Percentiles rank a stretch among this genome's conserved stretches.
These are phyloP conservation scores for Andrena chrysosceles DNA, from an alignment of 2,888 invertebrate species.

Conservation along the genomic window DNA sequence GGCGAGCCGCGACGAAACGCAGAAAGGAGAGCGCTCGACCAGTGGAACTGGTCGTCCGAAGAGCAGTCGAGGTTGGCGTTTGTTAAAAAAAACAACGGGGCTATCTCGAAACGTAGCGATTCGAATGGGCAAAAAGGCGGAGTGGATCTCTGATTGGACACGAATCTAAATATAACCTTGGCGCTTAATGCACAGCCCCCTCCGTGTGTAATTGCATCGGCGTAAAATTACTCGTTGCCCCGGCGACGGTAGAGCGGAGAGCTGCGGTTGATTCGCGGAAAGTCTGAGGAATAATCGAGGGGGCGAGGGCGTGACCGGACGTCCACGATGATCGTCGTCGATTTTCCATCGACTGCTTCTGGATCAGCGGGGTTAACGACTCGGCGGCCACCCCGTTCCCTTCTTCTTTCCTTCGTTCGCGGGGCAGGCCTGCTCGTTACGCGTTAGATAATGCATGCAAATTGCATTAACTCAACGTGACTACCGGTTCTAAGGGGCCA, in stretches of 20 bases:
- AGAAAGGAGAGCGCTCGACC: background rate
- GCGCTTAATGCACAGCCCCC: constrained; percentile 5
- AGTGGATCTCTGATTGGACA: background rate
- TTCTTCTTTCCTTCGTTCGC: constrained; percentile 44
- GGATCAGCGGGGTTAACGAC: constrained; percentile 62
- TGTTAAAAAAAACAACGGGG: background rate
- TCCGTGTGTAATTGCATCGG: constrained; percentile 19
- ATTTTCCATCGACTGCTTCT: constrained; percentile 2
- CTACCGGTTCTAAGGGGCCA: constrained; percentile 66
- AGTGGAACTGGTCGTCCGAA: background rate
- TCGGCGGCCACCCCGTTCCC: constrained; percentile 24
- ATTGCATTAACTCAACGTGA: constrained; percentile 77
- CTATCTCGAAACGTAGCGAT: background rate
- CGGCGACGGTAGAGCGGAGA: constrained; percentile 20
- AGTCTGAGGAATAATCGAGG: constrained; percentile 22
- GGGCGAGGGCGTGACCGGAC: constrained; percentile 51
- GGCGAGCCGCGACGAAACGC: background rate
- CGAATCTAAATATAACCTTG: constrained; percentile 9
- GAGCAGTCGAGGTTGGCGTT: background rate
- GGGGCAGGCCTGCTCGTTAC: constrained; percentile 60
- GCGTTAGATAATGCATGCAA: constrained; percentile 79
- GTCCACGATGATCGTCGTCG: constrained; percentile 22
- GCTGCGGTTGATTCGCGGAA: constrained; percentile 6
- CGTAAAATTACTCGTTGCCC: constrained; percentile 15
- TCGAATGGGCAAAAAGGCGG: background rate